Conservation (phyloP, 2,113 vertebrate species). For the Notarius lentiginosus region DNA sequence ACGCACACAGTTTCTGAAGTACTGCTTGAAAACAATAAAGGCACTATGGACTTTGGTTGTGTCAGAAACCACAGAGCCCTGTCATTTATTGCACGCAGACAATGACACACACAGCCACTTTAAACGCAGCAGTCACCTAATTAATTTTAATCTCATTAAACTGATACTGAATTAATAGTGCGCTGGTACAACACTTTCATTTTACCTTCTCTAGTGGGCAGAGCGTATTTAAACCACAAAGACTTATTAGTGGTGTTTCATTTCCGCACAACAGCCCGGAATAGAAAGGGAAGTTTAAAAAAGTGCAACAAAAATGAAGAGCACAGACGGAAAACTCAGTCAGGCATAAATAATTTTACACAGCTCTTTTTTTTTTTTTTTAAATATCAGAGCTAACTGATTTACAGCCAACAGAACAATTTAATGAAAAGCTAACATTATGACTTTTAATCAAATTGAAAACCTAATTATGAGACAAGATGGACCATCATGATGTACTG, state of each 20-base stretch:
- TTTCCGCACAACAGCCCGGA: background rate
- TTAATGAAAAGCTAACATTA: background rate
- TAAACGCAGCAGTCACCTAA: background rate
- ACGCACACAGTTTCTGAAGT: too few relatives aligned
- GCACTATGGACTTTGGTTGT: too few relatives aligned
- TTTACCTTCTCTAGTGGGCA: background rate
- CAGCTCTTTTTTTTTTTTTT: background rate
- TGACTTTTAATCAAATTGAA: background rate
- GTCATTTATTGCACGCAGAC: background rate
- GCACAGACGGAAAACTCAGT: background rate
- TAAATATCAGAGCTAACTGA: background rate
- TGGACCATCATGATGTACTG: background rate
- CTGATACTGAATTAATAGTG: background rate
- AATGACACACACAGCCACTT: background rate
- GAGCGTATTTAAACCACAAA: background rate
- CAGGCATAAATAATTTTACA: background rate
- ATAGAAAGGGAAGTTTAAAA: background rate
- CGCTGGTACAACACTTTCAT: background rate
- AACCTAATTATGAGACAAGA: background rate
- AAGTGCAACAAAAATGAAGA: background rate
- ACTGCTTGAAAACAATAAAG: background rate
- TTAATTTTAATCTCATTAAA: background rate
- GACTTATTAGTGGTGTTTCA: too few relatives aligned
- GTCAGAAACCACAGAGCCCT: background rate
- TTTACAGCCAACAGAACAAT: background rate